Base-by-base conservation (phyloP, 2,113 vertebrate genomes). In the Alectura lathami region DNA sequence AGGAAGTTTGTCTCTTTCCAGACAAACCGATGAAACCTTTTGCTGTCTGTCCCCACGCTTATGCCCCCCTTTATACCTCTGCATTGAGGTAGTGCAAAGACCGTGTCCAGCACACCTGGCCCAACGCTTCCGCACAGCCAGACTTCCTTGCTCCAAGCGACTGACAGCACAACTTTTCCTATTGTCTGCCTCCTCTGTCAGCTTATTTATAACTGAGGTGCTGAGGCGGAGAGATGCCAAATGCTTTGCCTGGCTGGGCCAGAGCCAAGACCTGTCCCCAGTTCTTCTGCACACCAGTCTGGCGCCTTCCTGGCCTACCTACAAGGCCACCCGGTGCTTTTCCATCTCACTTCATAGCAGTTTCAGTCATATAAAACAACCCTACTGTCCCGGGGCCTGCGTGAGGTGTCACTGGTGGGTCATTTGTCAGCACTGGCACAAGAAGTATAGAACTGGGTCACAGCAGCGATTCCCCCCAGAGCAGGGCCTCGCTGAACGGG, bases 1-100 rank as follows among this genome's bases (percentile, higher is more conserved):
- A 90, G 68, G 79, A 76, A 93, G 73, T 68, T 40, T 67, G 69
- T 85, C 63, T 54, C 67, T 86, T 88, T 75, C 56, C 51, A 60
- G 66, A 68, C 36, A 62, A 3, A 6, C 57, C 79, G 78, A 73
- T 85, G 78, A 81, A 78, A 81, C 38, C 45, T 48, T 42, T 51
- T 45, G 53, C 53, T 85, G 66, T 89, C 56, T 47, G 1, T 17
- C 5, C 7, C 66, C 67, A 15, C 57, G 59, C 53, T 51, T 21
- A 42, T 7, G 18, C 40, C 43, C 38, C 17, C 67, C 82, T 80
- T 73, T 67, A 45, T 23, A 36, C 26, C 1, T 0, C 78, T 8
- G 63, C 21, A 36, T 0, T 74, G 62, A 66, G 82, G 50, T 4
- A 45, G 62, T 53, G 53, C 53, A 66, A 38, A 86, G 70, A 82